phyloP scores from a whole-genome alignment of 2,113 vertebrate species.

The Pantherophis guttatus region DNA sequence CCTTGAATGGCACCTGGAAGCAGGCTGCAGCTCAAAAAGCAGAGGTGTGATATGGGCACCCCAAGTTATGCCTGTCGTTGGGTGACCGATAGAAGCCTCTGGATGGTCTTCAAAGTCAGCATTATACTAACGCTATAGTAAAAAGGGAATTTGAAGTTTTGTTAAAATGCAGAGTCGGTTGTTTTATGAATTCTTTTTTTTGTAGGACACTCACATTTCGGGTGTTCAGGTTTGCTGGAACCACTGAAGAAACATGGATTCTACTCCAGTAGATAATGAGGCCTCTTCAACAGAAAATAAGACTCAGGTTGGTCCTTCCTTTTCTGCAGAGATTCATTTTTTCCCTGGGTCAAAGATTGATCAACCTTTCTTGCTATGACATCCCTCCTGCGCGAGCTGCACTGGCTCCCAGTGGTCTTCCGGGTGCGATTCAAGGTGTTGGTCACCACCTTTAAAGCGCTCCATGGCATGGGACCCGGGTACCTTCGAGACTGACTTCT shows the following conservation, averaged over 20 bases:
- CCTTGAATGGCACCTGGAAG: neutral
- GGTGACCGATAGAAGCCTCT: neutral
- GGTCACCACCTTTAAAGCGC: too few species aligned
- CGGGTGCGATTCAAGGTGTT: too few species aligned
- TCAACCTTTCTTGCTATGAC: neutral
- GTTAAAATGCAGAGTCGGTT: neutral
- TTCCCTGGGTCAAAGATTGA: neutral
- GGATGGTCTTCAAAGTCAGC: neutral
- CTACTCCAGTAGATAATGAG: constrained; percentile 1
- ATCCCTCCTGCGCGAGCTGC: too few species aligned
- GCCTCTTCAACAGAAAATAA: neutral
- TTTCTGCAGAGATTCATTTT: neutral
- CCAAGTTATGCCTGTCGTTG: neutral
- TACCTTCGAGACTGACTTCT: too few species aligned
- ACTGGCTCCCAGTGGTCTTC: too few species aligned
- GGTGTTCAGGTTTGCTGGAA: neutral
- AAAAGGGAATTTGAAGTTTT: neutral
- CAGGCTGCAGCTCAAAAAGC: neutral
- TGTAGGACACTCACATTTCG: neutral
- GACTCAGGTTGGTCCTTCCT: constrained; percentile 35
- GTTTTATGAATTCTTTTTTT: neutral
- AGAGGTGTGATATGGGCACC: neutral
- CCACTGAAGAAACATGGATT: constrained; percentile 21
- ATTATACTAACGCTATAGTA: neutral
- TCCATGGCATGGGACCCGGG: too few species aligned